phyloP scores from a whole-genome alignment of 2,888 invertebrate genomes.

The Drosophila siamana region DNA sequence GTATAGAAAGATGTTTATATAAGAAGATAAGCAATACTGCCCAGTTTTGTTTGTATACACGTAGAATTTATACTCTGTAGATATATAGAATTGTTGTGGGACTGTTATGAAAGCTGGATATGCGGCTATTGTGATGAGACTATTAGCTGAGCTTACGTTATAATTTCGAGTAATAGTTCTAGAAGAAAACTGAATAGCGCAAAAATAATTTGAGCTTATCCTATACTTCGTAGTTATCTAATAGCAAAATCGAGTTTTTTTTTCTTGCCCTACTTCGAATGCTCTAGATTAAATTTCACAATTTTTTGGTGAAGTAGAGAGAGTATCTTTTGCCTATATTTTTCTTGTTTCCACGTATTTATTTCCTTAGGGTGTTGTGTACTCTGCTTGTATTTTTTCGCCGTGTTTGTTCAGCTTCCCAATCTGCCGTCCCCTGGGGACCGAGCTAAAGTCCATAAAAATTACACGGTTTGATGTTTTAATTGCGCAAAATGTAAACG shows the following conservation, averaged over 20 bases:
- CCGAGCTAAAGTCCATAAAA: constrained; percentile 40
- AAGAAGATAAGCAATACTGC: constrained; percentile 19
- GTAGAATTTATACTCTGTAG: constrained; percentile 7
- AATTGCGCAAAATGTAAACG: constrained; percentile 38
- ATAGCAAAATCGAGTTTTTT: no score
- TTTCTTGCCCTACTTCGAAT: no score
- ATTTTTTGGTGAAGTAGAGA: neutral
- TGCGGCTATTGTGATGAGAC: neutral
- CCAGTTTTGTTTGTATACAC: neutral
- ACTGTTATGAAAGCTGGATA: neutral
- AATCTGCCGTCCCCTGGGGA: neutral
- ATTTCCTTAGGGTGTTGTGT: constrained; percentile 18
- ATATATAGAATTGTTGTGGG: neutral
- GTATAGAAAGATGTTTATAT: constrained; percentile 21
- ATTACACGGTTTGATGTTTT: constrained; percentile 48
- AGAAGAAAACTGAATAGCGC: neutral
- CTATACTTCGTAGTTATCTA: no score
- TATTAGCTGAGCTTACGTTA: neutral
- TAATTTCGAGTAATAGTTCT: neutral
- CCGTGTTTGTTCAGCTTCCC: constrained; percentile 20
- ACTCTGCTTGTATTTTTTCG: constrained; percentile 4
- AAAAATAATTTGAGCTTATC: neutral
- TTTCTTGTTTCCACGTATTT: constrained; percentile 1
- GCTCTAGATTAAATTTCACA: no score
- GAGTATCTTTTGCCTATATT: neutral